These are phyloP conservation scores for Drosophila diplacantha DNA, from an alignment of 2,888 invertebrate genomes.

Conservation along the genomic window DNA sequence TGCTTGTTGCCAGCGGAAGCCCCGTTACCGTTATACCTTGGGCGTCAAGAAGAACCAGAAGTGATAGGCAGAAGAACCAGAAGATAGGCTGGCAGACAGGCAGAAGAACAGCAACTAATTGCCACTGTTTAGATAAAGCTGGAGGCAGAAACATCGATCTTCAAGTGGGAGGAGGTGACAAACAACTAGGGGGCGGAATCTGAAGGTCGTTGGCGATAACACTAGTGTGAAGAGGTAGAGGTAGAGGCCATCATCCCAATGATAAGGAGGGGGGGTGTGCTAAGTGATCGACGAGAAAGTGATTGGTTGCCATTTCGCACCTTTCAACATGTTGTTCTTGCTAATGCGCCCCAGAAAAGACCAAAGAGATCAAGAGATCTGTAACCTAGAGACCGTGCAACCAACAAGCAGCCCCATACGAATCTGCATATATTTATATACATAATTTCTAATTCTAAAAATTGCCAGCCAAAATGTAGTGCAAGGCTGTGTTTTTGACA, in stretches of 20 bases:
- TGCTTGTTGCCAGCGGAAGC: conserved; percentile 52
- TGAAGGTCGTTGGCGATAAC: conserved; percentile 25
- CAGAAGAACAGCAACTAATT: conserved; percentile 40
- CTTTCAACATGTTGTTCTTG: background rate
- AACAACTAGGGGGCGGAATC: conserved; percentile 3
- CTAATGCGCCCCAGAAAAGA: conserved; percentile 5
- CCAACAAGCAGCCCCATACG: background rate
- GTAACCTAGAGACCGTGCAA: conserved; percentile 27
- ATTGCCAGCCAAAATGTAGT: conserved; percentile 58
- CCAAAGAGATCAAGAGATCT: conserved; percentile 8
- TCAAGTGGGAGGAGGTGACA: conserved; percentile 15
- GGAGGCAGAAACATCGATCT: conserved; percentile 21
- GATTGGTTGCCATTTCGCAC: conserved; percentile 5
- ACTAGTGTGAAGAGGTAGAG: background rate
- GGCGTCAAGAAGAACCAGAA: conserved; percentile 21
- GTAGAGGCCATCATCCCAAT: conserved; percentile 1
- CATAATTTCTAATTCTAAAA: conserved; percentile 65
- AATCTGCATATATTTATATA: conserved; percentile 26
- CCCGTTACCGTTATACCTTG: conserved; percentile 52
- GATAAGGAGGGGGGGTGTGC: background rate
- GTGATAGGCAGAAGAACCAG: conserved; percentile 22
- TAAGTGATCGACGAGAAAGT: conserved; percentile 11
- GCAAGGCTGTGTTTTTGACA: conserved; percentile 70
- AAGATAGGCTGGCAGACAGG: conserved; percentile 17
- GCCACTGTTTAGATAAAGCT: conserved; percentile 57